Evolutionary conservation across 2,113 vertebrate genomes (phyloP).

Genomic region (Pseudopipra pipra): DNA sequence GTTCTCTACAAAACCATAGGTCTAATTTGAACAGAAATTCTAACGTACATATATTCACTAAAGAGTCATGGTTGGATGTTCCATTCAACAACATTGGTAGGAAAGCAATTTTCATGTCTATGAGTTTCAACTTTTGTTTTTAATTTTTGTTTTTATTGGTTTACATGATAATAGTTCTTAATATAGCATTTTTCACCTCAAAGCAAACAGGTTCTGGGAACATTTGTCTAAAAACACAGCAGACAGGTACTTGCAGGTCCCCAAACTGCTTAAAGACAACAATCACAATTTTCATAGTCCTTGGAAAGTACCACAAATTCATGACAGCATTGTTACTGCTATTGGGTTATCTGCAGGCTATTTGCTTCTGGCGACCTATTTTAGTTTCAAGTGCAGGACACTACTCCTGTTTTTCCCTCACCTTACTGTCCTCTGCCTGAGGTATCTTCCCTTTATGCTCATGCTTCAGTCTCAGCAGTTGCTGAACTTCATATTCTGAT

Average conservation of each 20-base stretch:
- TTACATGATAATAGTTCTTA: neutral
- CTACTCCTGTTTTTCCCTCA: neutral
- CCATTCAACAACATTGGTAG: neutral
- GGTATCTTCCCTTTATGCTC: neutral
- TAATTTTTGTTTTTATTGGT: neutral
- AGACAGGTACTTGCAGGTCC: neutral
- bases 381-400: neutral
- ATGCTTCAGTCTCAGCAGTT: neutral
- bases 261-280: neutral
- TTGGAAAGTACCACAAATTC: neutral
- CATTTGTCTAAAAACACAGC: neutral
- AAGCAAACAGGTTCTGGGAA: neutral
- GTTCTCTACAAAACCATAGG: neutral
- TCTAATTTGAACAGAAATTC: neutral
- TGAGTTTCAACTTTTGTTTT: neutral
- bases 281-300: neutral
- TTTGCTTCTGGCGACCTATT: neutral
- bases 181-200: neutral
- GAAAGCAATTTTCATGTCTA: neutral
- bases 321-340: neutral
- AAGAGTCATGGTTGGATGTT: neutral
- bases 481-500: neutral
- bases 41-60: neutral
- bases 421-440: neutral
- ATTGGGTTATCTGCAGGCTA: accelerated